Conservation (phyloP, 1,140 invertebrate species). For the Diorhabda carinulata region DNA sequence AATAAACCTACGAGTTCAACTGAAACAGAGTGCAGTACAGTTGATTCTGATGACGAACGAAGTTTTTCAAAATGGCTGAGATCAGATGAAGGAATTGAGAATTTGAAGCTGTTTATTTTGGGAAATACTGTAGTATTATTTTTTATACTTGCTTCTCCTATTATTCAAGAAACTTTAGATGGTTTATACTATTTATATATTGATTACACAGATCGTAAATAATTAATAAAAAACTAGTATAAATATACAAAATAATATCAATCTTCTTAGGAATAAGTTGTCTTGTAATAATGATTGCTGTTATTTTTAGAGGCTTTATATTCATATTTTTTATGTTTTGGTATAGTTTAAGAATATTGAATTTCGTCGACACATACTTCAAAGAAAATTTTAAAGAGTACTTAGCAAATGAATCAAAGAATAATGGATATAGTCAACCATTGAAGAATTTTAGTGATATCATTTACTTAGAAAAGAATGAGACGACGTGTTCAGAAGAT, state of each 20-base stretch:
- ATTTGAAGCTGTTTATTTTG: conserved; percentile 57
- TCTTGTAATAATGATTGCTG: conserved; percentile 44
- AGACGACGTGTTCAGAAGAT: too few species aligned
- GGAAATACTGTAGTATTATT: conserved; percentile 56
- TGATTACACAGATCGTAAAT: conserved; percentile 32
- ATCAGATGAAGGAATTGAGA: conserved; percentile 54
- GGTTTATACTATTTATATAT: conserved; percentile 48
- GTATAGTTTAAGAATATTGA: conserved; percentile 54
- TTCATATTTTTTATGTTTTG: conserved; percentile 50
- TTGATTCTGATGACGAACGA: conserved; percentile 44
- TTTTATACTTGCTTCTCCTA: conserved; percentile 55
- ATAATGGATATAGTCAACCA: conserved; percentile 18
- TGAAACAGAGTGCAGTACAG: neutral
- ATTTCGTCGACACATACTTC: conserved; percentile 54
- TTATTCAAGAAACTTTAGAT: conserved; percentile 48
- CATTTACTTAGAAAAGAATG: too few species aligned
- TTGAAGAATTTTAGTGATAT: too few species aligned
- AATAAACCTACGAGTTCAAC: too few species aligned
- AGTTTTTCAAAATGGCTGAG: conserved; percentile 56
- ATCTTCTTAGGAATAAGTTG: conserved; percentile 26
- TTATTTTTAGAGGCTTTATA: conserved; percentile 48
- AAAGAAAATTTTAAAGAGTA: conserved; percentile 52
- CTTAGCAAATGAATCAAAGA: conserved; percentile 25
- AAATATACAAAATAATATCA: neutral
- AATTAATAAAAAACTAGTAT: neutral